Conservation (phyloP, 2,113 vertebrate genomes). For the Malurus melanocephalus region DNA sequence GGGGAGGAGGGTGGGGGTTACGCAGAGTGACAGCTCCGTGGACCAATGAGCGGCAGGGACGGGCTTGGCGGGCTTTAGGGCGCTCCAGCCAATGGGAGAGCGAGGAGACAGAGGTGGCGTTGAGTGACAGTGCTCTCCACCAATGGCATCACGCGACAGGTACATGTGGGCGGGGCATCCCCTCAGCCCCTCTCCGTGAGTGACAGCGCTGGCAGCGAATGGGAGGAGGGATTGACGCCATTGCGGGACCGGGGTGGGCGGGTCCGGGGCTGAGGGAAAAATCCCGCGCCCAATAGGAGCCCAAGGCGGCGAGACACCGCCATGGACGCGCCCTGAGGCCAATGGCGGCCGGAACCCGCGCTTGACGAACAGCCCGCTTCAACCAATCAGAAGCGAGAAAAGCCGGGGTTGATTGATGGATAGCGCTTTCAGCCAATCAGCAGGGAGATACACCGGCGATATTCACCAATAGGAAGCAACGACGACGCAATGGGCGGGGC, state of each 20-base stretch:
- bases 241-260: fast-evolving
- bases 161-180: fast-evolving
- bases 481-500: fast-evolving
- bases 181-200: fast-evolving
- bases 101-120: fast-evolving
- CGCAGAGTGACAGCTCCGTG: fast-evolving
- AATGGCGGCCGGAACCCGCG: fast-evolving
- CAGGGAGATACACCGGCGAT: fast-evolving
- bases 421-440: background rate
- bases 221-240: fast-evolving
- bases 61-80: fast-evolving
- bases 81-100: fast-evolving
- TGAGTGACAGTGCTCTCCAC: background rate
- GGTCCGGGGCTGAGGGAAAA: fast-evolving
- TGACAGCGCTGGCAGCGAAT: background rate
- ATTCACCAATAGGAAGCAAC: fast-evolving
- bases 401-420: fast-evolving
- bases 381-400: background rate
- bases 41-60: fast-evolving
- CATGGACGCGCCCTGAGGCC: fast-evolving
- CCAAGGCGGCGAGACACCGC: fast-evolving
- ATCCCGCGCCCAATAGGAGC: fast-evolving
- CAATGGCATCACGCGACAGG: fast-evolving
- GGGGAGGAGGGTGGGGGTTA: fast-evolving
- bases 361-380: fast-evolving